phyloP scores from a whole-genome alignment of 2,113 vertebrate genomes.

The Odocoileus virginianus region DNA sequence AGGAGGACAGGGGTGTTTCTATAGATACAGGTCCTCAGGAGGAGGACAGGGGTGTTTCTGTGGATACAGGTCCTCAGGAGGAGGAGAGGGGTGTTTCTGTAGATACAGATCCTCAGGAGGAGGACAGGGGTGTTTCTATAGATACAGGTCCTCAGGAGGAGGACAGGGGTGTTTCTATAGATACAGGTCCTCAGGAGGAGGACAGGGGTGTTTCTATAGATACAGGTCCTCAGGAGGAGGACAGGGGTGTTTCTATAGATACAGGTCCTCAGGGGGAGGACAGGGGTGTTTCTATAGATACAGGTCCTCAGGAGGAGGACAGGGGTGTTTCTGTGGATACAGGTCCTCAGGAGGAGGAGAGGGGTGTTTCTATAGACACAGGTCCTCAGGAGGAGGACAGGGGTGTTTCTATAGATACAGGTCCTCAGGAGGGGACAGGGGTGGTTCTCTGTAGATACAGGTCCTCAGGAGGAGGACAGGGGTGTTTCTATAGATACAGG shows the following conservation, averaged over 20 bases:
- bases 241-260: no score
- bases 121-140: no score
- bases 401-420: background rate
- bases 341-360: rapidly evolving
- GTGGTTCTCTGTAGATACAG: rapidly evolving
- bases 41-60: no score
- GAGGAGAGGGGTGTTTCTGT: background rate
- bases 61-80: rapidly evolving
- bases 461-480: rapidly evolving
- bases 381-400: rapidly evolving
- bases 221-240: rapidly evolving
- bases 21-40: rapidly evolving
- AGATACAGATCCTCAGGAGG: rapidly evolving
- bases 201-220: no score
- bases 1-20: rapidly evolving
- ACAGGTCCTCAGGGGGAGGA: rapidly evolving
- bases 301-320: rapidly evolving
- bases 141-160: rapidly evolving
- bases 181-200: rapidly evolving
- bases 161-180: no score
- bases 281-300: background rate
- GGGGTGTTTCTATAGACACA: rapidly evolving
- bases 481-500: background rate
- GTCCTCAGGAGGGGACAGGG: rapidly evolving
- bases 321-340: rapidly evolving